Conservation (phyloP, 2,797 vertebrate genomes). For the Erethizon dorsatum region DNA sequence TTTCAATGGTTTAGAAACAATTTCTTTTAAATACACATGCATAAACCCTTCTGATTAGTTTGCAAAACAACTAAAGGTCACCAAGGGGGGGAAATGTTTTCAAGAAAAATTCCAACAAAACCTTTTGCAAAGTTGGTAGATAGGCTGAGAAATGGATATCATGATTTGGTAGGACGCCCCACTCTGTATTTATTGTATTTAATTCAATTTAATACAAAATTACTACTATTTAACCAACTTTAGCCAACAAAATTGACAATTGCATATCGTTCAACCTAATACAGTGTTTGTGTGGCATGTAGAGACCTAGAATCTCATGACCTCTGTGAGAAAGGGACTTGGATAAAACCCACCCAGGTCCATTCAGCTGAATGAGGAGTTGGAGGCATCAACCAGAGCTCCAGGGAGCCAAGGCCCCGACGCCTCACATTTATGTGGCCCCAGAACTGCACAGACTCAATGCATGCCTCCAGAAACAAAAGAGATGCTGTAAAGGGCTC, state of each 20-base stretch:
- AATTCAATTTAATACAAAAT: not conserved
- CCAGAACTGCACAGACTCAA: not conserved
- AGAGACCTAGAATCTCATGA: not conserved
- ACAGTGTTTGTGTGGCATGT: not conserved
- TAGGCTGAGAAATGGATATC: not conserved
- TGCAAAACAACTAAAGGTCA: not conserved
- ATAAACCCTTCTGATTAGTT: not conserved
- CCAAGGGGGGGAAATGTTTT: not conserved
- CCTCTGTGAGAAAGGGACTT: not conserved
- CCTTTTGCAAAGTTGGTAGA: not conserved
- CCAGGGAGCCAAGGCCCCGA: not conserved
- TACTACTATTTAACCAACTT: not conserved
- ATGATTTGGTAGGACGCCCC: not conserved
- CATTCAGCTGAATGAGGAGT: not conserved
- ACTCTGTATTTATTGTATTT: not conserved
- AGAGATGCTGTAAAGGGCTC: not conserved
- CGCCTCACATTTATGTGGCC: not conserved
- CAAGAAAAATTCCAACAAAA: conserved; percentile 1
- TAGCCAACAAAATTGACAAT: not conserved
- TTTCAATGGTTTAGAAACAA: not conserved
- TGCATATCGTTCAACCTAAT: not conserved
- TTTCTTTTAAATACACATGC: conserved; percentile 15
- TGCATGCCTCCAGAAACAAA: not conserved
- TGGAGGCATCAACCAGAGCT: not conserved
- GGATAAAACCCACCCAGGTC: not conserved